phyloP scores from a whole-genome alignment of 1,140 invertebrate species.

The Drosophila erecta region DNA sequence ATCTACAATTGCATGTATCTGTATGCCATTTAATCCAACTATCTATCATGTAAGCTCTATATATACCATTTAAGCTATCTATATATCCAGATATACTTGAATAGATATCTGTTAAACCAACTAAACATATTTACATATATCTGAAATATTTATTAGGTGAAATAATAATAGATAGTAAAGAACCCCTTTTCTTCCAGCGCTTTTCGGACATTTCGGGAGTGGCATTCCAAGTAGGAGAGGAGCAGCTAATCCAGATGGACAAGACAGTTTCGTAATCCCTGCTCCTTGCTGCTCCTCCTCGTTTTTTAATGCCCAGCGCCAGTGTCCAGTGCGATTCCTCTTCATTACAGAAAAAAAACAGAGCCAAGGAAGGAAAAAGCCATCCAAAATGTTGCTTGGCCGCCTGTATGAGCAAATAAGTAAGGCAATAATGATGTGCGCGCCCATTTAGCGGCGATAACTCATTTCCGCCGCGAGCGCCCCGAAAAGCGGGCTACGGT shows the following conservation, averaged over 20 bases:
- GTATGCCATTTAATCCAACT: no score
- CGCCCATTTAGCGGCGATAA: constrained; percentile 72
- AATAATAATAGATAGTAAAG: neutral
- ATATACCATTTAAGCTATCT: no score
- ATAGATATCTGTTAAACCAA: no score
- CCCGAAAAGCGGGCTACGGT: constrained; percentile 35
- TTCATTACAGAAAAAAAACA: constrained; percentile 44
- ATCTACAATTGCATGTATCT: no score
- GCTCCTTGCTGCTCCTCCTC: constrained; percentile 12
- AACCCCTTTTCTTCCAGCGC: neutral
- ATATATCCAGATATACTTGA: no score
- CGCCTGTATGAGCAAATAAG: constrained; percentile 4
- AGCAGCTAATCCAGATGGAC: constrained; percentile 24
- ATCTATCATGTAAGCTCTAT: no score
- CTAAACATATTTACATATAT: no score
- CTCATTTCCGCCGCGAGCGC: constrained; percentile 64
- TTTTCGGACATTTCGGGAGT: neutral
- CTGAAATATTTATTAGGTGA: neutral
- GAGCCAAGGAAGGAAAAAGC: neutral
- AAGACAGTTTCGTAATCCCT: constrained; percentile 7
- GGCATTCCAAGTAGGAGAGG: neutral
- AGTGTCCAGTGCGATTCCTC: constrained; percentile 50
- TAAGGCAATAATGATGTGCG: constrained; percentile 57
- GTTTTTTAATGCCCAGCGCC: constrained; percentile 6
- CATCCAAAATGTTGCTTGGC: constrained; percentile 18